Conservation (phyloP, 2,797 vertebrate species). For the Alectoris magna region DNA sequence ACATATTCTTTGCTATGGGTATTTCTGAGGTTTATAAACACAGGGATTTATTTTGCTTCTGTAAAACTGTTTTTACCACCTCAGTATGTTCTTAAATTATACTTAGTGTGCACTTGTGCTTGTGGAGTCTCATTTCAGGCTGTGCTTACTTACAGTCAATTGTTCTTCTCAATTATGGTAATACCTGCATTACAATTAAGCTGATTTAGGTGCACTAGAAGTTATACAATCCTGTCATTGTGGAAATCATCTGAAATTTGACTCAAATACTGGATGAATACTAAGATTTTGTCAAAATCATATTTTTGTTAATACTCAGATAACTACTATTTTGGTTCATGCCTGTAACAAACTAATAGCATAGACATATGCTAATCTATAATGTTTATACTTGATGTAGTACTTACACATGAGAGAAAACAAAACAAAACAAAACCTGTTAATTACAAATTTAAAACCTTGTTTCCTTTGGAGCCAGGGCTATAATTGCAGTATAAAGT, state of each 20-base stretch:
- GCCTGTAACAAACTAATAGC: background rate
- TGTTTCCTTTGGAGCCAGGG: background rate
- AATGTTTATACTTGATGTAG: background rate
- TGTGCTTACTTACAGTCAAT: background rate
- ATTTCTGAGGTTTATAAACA: background rate
- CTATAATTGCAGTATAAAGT: background rate
- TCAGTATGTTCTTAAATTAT: background rate
- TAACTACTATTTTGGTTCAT: background rate
- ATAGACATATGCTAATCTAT: background rate
- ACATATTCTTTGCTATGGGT: background rate
- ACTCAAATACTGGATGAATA: fast-evolving
- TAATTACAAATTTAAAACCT: background rate
- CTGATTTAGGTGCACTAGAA: background rate
- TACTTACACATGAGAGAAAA: background rate
- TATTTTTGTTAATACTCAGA: background rate
- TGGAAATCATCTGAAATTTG: background rate
- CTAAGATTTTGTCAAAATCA: background rate
- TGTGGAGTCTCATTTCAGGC: background rate
- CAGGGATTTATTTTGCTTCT: background rate
- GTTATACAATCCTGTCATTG: background rate
- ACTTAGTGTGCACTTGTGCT: background rate
- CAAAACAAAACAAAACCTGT: too few relatives aligned
- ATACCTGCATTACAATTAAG: background rate
- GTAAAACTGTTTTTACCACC: background rate
- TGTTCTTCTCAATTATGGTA: background rate